Base-by-base conservation (phyloP, 2,888 invertebrate genomes). In the Drosophila anceps region DNA sequence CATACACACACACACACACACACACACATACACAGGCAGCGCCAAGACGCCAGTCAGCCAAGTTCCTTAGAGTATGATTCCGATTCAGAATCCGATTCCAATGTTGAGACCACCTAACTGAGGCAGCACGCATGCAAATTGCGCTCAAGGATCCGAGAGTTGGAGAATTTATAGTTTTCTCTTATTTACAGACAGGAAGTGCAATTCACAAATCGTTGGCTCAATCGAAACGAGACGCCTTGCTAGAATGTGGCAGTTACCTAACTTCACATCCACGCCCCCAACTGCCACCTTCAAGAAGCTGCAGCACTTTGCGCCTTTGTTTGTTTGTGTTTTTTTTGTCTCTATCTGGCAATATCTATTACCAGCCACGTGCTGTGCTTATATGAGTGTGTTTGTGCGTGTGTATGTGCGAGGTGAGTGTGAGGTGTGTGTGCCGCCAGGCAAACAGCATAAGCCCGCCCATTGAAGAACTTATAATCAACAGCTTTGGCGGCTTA, bases 151-250 rank as follows among this genome's bases (percentile, higher is more conserved):
- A 84, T 69, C 54, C 69, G 67, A 71, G 68, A 82, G 69, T 69
- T 64, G 31, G 48, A 50, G 71, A 91, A 90, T 91, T 91, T 90
- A 90, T 87, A 84, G 89, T 89, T 90, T 79, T 69, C 76, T 76
- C 72, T 90, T 90, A 88, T 90, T 90, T 84, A 81, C 77, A 82
- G 79, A 79, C 85, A 87, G 82, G 87, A 90, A 88, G 89, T 89
- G 87, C 89, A 85, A 91, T 91, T 91, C 88, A 85, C 91, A 91
- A 91, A 90, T 91, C 91, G 91, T 91, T 91, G 88, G 75, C 85
- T 76, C 81, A 51, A 51, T 63, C 69, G 81, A 87, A 87, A 80
- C 76, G 70, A 39, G 15, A 29, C 31, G 33, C 27, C 27, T 54
- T 39, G 20, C 31, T 15, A 4, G 35, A 27, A 2, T 7, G 20